Base-by-base conservation (phyloP, 2,113 vertebrate species). In the Ceratotherium simum region DNA sequence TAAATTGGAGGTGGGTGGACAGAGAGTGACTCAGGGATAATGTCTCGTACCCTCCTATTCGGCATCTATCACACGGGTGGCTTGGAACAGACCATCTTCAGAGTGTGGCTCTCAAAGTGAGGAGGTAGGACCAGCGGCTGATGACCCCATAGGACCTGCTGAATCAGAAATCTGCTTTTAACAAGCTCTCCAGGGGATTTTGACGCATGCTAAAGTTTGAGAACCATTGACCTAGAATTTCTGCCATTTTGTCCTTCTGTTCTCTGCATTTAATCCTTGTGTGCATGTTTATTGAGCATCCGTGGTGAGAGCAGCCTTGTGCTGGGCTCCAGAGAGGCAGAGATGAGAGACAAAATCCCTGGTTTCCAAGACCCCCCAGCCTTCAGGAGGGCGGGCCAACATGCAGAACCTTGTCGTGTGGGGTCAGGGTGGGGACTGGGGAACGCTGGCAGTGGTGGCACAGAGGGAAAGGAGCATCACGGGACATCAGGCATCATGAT, bases 61-160 rank as follows among this genome's bases (percentile, higher is more conserved):
- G 25, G 27, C 21, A 39, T 33, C 36, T 18, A 0, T 65, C 58
- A 29, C 0, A 0, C 0, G 2, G 2, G 4, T 60, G 16, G 14
- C 8, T 46, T n/a, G 23, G 69, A 42, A 33, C 4, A 87, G 75
- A 82, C 27, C 10, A 13, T 39, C 11, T 10, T 58, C 46, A 51
- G 46, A n/a, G 23, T 6, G 12, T 21, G 62, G 4, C 20, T 91
- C 16, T 48, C 42, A 42, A 10, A 51, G 25, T 1, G 31, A 72
- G 29, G 21, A 0, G 29, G 46, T 20, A 29, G 58, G 33, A 11
- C 0, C 8, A 29, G 78, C 2, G 21, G 36, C 8, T 13, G 8
- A 20, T 5, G 20, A 5, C 1, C 67, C 33, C 6, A 21, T 29
- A 9, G 18, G 48, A 58, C 1, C 16, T 73, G 11, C 8, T 3